Evolutionary conservation across 2,797 vertebrate genomes (phyloP), one percentile per base, ranked within the genome.

Genomic region (Cossypha dichroa): DNA sequence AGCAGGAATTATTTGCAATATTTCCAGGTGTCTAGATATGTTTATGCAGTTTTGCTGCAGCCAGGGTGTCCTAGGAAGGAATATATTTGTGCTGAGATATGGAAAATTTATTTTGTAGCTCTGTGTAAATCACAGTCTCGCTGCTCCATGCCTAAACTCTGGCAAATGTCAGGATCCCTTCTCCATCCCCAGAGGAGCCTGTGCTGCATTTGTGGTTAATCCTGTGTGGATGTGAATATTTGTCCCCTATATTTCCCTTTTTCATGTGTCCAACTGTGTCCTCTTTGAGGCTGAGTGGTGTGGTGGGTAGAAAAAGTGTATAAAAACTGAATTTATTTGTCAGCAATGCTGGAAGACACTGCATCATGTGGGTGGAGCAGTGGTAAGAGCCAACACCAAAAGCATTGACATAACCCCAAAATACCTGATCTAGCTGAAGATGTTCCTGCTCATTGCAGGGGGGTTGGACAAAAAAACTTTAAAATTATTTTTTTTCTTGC

Each of bases 181-280:
- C 38, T 13, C 18, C 6, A 11, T 20, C 36, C 36, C 36, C 15
- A 62, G 13, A 21, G 23, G 29, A 77, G 48, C 48, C 11, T 0
- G 0, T 19, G 15, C 2, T 87, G 23, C 0, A 0, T 12, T 31
- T 3, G 1, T 11, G 14, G 29, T 8, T 51, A 33, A 90, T 34
- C 28, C 15, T 79, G 6, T 0, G 0, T 33, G 28, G 18, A 46
- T 3, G 8, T 41, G 41, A 64, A 13, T 19, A 29, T 60, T 68
- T 76, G 28, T 49, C 8, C 25, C 11, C 43, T 26, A 8, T 9
- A 5, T n/a, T 83, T 66, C 34, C 16, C 28, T 63, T 19, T 11
- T 17, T 55, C 0, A 0, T 23, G 40, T 10, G n/a, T 22, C 15
- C 10, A 26, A 0, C 58, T 6, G 1, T 45, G 51, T 60, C 8